Conservation (phyloP, 2,888 invertebrate genomes). For the Cataglyphis albicans region DNA sequence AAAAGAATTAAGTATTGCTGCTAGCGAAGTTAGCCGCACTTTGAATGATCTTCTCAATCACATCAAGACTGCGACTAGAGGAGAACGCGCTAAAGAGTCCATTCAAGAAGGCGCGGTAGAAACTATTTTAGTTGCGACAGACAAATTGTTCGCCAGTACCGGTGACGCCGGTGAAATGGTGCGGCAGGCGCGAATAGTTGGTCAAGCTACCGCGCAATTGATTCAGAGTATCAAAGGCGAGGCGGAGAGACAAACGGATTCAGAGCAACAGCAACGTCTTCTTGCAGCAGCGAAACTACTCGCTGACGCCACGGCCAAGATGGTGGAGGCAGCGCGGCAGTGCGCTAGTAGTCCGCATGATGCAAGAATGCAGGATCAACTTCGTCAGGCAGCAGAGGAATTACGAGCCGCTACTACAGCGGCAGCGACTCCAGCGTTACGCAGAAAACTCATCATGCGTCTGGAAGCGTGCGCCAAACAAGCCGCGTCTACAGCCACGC, state of each 20-base stretch:
- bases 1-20: slow-evolving; percentile 93
- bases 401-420: slow-evolving; percentile 96
- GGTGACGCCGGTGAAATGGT: slow-evolving; percentile 98
- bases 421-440: slow-evolving; percentile 92
- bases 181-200: slow-evolving; percentile 95
- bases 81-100: slow-evolving; percentile 89
- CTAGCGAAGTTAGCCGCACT: slow-evolving; percentile 94
- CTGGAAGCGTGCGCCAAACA: slow-evolving; percentile 91
- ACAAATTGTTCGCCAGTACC: slow-evolving; percentile 93
- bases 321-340: slow-evolving; percentile 98
- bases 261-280: slow-evolving; percentile 95
- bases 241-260: slow-evolving; percentile 95
- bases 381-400: slow-evolving; percentile 96
- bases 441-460: slow-evolving; percentile 89
- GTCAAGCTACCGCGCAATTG: slow-evolving; percentile 97
- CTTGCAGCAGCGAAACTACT: slow-evolving; percentile 97
- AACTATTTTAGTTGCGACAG: slow-evolving; percentile 95
- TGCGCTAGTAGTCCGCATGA: slow-evolving; percentile 96
- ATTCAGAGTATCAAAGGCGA: slow-evolving; percentile 98
- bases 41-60: slow-evolving; percentile 96
- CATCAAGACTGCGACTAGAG: slow-evolving; percentile 91
- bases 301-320: slow-evolving; percentile 98
- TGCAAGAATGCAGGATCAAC: slow-evolving; percentile 92
- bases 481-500: slow-evolving; percentile 95
- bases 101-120: slow-evolving; percentile 93